Evolutionary conservation across 2,888 invertebrate species (phyloP), one percentile per base, ranked within the genome.

Genomic region (Cryptocephalus moraei): DNA sequence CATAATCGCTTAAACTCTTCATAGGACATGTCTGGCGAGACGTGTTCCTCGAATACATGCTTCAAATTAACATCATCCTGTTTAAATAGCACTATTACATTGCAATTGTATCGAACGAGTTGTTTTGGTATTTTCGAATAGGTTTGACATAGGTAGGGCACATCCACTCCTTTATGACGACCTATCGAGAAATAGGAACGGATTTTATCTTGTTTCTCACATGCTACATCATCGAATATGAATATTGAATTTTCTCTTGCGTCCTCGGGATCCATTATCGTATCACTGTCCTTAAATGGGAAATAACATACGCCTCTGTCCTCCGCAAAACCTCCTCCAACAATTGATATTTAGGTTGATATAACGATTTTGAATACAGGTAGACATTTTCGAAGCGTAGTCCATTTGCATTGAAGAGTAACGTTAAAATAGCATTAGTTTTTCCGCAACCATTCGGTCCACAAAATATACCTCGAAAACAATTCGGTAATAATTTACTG

Each of bases 71-170:
- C 39, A 33, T 46, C 50, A 44, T 54, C 54, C 39, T 49, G 50
- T 60, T 63, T 41, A 51, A 65, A 56, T 62, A 68, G 48, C 62
- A 62, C 14, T 8, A 46, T 8, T 9, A 33, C 13, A 13, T 46
- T 42, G 11, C 33, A 10, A 33, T 46, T 46, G 34, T 46, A 33
- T 8, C 46, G 42, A 11, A 46, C 41, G 12, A 46, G n/a, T 12
- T 46, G 46, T 46, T 46, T 41, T 11, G 41, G 40, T 41, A 46
- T 41, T 41, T 41, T 46, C 4, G 41, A 11, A 14, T 46, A 46
- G 9, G 46, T 41, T 8, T 46, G 46, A 13, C 46, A 45, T 8
- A 45, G 9, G 39, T 45, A 45, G 8, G 31, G 8, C 6, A 11
- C 11, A 39, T 45, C 45, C 9, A 45, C 39, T 9, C 31, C 12